These are phyloP conservation scores for Sardinella longiceps DNA, from an alignment of 2,797 vertebrate genomes.

Conservation along the genomic window DNA sequence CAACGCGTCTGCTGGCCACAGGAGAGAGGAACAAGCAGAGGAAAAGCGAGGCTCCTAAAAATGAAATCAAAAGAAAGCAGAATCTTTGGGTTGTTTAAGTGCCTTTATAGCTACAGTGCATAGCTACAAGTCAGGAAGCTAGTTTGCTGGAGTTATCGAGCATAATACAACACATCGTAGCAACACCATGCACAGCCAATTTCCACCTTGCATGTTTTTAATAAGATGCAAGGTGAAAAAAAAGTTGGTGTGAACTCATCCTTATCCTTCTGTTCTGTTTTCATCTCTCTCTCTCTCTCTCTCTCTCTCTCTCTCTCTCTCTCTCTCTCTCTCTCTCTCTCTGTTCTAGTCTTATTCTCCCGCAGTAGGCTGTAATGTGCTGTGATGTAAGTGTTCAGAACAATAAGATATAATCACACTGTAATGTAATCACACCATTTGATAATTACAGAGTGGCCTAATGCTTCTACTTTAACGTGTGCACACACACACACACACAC, in stretches of 20 bases:
- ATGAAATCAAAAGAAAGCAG: no score
- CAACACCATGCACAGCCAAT: no score
- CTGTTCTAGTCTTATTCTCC: background rate
- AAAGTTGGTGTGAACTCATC: background rate
- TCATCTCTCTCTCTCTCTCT: background rate
- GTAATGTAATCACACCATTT: conserved; percentile 16
- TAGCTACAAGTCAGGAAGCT: no score
- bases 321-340: background rate
- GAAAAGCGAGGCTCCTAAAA: no score
- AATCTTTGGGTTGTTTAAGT: no score
- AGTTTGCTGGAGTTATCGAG: no score
- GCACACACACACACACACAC: background rate
- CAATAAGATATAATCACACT: conserved; percentile 2
- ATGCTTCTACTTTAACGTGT: background rate
- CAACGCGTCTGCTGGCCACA: no score
- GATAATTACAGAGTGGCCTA: conserved; percentile 15
- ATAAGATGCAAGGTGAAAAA: no score
- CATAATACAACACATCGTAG: no score
- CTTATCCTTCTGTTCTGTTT: background rate
- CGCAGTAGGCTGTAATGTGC: background rate
- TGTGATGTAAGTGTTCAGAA: background rate
- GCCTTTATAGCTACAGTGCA: no score
- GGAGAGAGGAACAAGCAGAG: no score
- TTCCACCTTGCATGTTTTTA: no score
- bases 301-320: background rate